Base-by-base conservation (phyloP, 2,888 invertebrate species). In the Xestia c-nigrum region DNA sequence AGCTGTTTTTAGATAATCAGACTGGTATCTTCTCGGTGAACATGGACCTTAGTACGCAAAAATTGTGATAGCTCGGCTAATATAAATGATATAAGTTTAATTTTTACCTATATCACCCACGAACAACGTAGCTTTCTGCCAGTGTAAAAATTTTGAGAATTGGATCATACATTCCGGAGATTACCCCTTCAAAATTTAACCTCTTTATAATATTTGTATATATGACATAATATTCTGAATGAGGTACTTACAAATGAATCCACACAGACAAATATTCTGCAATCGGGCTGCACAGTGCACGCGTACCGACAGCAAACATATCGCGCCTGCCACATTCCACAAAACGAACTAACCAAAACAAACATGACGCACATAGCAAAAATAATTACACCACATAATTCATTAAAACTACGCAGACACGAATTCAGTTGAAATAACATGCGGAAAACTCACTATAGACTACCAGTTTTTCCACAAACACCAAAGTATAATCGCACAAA, bases 341-440 rank as follows among this genome's bases (percentile, higher is more conserved):
- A 78, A 78, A 83, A 50, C 72, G 70, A 75, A 64, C 63, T 59
- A 63, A 78, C 74, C 50, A 74, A 65, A 66, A 86, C 72, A 74
- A 79, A 74, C 55, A 83, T 70, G 81, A 76, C 52, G 71, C 52
- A 64, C 55, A 65, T 43, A 69, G 52, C 77, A 74, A 81, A 77
- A 74, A 84, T 85, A 77, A 85, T 77, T 81, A 72, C 68, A 66
- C 52, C 52, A 55, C 21, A 65, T 43, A 57, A 73, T 67, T 74
- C 46, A 81, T 80, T 74, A 78, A 75, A 81, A 83, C 67, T 65
- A 78, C 52, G 55, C 65, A 76, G 76, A 76, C 24, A 75, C 47
- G 66, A 67, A 75, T 79, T 61, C 72, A 65, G 74, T 84, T 74
- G 67, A 73, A 80, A 78, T 66, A 84, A 81, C 76, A 83, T 67